A percentile compares a stretch with the other conserved stretches of the same genome.
These are phyloP conservation scores for Haliclystus octoradiatus DNA, from an alignment of 30 jellyfish, hydroid and myxozoan genomes.

Conservation along the genomic window DNA sequence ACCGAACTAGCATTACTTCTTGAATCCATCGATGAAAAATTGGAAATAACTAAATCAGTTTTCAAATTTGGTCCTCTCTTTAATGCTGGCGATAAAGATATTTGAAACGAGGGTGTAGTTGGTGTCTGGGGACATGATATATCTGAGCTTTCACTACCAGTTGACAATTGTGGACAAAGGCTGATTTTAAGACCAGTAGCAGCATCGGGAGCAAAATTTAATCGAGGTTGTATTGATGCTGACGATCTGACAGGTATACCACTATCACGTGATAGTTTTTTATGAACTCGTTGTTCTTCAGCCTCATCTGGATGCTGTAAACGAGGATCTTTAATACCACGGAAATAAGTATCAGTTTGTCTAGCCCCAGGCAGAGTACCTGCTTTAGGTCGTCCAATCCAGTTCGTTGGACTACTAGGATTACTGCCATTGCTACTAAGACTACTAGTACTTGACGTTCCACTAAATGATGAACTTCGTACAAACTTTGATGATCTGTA, in stretches of 20 bases:
- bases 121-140: too few relatives aligned
- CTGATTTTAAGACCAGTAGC: not conserved
- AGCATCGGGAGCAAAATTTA: not conserved
- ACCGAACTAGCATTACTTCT: not conserved
- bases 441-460: slow-evolving; percentile 5
- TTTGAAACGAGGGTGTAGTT: not conserved
- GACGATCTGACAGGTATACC: not conserved
- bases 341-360: not conserved
- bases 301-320: not conserved
- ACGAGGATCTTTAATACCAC: not conserved
- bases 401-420: not conserved
- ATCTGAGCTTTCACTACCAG: not conserved
- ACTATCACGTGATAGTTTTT: not conserved
- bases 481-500: slow-evolving; percentile 14
- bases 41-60: not conserved
- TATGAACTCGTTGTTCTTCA: not conserved
- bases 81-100: not conserved
- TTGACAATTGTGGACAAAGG: not conserved
- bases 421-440: not conserved
- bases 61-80: not conserved
- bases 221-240: not conserved
- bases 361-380: not conserved
- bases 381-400: not conserved
- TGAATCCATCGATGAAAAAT: not conserved
- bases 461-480: slow-evolving; percentile 60